These are phyloP conservation scores for Archivesica marissinica DNA, from an alignment of 1,140 invertebrate genomes.

Conservation along the genomic window DNA sequence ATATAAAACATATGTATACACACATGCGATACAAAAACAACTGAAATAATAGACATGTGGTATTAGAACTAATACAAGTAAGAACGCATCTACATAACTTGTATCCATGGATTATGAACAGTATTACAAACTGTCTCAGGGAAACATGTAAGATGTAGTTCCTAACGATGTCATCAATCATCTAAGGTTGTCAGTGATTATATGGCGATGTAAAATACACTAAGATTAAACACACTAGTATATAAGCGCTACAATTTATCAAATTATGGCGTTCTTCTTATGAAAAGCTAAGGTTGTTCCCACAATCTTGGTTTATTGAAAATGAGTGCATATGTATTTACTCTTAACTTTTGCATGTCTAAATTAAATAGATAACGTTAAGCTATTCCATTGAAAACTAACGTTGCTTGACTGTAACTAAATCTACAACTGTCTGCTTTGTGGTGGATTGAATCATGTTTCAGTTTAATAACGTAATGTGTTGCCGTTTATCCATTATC, in stretches of 20 bases:
- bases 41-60: no score
- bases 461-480: no score
- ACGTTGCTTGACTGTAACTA: neutral
- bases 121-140: no score
- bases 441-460: no score
- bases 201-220: neutral
- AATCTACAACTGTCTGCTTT: no score
- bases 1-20: no score
- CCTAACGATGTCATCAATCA: neutral
- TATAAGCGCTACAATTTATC: neutral
- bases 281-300: neutral
- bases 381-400: neutral
- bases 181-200: neutral
- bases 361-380: slow-evolving; percentile 3
- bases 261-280: neutral
- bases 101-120: no score
- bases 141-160: neutral
- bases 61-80: no score
- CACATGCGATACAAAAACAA: no score
- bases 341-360: neutral
- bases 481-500: no score
- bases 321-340: neutral
- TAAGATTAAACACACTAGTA: neutral
- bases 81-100: no score
- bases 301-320: neutral